These are phyloP conservation scores for Caenorhabditis macrosperma DNA, from an alignment of 2,888 invertebrate genomes.

Conservation along the genomic window DNA sequence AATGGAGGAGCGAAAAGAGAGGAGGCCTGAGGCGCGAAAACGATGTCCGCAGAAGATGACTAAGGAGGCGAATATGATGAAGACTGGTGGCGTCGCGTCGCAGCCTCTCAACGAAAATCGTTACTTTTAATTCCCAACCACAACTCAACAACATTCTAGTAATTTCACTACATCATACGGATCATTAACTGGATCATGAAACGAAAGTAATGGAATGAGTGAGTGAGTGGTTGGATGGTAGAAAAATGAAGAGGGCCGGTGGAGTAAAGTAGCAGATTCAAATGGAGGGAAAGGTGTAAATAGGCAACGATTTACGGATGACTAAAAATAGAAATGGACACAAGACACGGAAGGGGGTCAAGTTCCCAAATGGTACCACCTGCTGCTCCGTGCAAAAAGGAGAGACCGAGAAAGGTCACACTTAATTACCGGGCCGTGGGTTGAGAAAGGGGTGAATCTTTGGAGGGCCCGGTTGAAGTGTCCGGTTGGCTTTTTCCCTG, in stretches of 20 bases:
- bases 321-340: constrained; percentile 12
- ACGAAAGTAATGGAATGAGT: constrained; percentile 9
- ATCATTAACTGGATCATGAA: constrained; percentile 28
- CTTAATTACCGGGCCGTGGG: constrained; percentile 32
- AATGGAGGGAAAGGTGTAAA: constrained; percentile 5
- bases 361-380: constrained; percentile 52
- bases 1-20: constrained; percentile 46
- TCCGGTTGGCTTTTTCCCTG: not conserved
- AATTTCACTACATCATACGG: constrained; percentile 43
- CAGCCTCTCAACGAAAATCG: constrained; percentile 7
- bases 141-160: constrained; percentile 8
- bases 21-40: constrained; percentile 26
- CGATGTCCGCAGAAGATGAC: constrained; percentile 4
- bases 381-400: constrained; percentile 23
- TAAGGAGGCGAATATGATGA: constrained; percentile 29
- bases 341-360: constrained; percentile 23
- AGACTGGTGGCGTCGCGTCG: constrained; percentile 16
- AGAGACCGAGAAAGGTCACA: constrained; percentile 40
- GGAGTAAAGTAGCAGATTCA: not conserved
- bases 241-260: not conserved
- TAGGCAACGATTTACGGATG: constrained; percentile 12
- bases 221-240: constrained; percentile 1
- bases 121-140: constrained; percentile 11
- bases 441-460: not conserved
- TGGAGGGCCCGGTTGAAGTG: not conserved